Percentiles rank a stretch among this genome's conserved stretches.
phyloP scores from a whole-genome alignment of 2,113 vertebrate genomes.

The Pholis gunnellus region DNA sequence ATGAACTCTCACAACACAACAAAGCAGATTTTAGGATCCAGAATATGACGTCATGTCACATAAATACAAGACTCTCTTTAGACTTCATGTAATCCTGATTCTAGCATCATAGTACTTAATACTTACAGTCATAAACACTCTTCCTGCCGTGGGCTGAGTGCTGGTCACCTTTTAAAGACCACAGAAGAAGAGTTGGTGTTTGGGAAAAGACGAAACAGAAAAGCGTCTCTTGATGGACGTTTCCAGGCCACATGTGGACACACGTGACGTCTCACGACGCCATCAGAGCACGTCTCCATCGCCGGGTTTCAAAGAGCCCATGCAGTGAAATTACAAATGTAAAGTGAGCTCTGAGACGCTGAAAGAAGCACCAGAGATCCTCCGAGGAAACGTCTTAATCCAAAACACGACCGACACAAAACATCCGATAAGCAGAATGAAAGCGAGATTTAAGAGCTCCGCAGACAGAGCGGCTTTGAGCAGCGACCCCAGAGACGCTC shows the following conservation, averaged over 20 bases:
- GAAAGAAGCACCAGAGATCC: slow-evolving; percentile 19
- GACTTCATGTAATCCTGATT: too few species aligned
- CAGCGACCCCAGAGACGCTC: slow-evolving; percentile 51
- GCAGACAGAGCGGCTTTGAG: slow-evolving; percentile 43
- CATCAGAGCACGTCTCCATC: background rate
- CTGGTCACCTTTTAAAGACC: background rate
- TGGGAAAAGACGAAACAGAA: too few species aligned
- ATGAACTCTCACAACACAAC: too few species aligned
- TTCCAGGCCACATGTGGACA: too few species aligned
- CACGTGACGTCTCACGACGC: too few species aligned
- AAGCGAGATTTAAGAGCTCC: slow-evolving; percentile 49
- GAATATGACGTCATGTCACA: too few species aligned
- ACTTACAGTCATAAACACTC: too few species aligned
- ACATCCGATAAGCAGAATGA: slow-evolving; percentile 58
- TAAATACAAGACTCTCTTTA: too few species aligned
- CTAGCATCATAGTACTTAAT: too few species aligned
- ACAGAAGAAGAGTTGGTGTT: background rate
- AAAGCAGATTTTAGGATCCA: too few species aligned
- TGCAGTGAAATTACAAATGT: slow-evolving; percentile 48
- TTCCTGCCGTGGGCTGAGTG: too few species aligned
- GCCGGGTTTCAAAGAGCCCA: slow-evolving; percentile 11
- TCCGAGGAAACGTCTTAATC: slow-evolving; percentile 45
- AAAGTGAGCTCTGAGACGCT: slow-evolving; percentile 48
- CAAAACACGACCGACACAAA: slow-evolving; percentile 60
- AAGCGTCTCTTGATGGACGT: too few species aligned